These are phyloP conservation scores for Ormyrus thymus DNA, from an alignment of 2,888 invertebrate genomes.

Conservation along the genomic window DNA sequence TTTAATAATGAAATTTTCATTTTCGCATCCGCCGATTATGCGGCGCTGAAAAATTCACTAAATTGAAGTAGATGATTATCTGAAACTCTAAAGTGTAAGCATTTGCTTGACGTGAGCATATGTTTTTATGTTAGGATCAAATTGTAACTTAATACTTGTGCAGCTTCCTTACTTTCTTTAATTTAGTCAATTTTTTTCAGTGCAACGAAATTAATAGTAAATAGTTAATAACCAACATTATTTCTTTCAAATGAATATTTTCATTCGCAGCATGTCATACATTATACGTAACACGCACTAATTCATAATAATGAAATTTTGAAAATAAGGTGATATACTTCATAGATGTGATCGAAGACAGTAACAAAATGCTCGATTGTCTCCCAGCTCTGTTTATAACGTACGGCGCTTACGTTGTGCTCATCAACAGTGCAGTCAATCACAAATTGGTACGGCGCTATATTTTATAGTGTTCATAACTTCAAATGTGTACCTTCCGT, in stretches of 20 bases:
- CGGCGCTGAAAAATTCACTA: too few species aligned
- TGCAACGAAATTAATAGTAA: too few species aligned
- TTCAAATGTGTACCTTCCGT: not conserved
- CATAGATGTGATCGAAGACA: constrained; percentile 14
- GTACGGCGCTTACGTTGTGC: constrained; percentile 9
- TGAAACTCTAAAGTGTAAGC: not conserved
- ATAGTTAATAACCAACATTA: not conserved
- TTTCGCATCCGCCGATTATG: too few species aligned
- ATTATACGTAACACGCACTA: not conserved
- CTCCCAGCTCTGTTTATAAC: constrained; percentile 25
- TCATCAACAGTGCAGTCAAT: not conserved
- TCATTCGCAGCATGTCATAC: not conserved
- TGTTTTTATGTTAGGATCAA: too few species aligned
- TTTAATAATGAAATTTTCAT: too few species aligned
- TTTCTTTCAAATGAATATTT: not conserved
- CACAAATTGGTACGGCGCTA: constrained; percentile 5
- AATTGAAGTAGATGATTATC: not conserved
- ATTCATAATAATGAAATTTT: not conserved
- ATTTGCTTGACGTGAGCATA: too few species aligned
- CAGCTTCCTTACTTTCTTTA: too few species aligned
- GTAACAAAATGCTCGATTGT: constrained; percentile 36
- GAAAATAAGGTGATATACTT: constrained; percentile 43
- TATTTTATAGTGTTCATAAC: not conserved
- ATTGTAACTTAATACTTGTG: too few species aligned
- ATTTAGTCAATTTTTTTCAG: too few species aligned